Evolutionary conservation across 92 coral and sea anemone genomes (phyloP).

Genomic region (Palythoa caribaeorum): DNA sequence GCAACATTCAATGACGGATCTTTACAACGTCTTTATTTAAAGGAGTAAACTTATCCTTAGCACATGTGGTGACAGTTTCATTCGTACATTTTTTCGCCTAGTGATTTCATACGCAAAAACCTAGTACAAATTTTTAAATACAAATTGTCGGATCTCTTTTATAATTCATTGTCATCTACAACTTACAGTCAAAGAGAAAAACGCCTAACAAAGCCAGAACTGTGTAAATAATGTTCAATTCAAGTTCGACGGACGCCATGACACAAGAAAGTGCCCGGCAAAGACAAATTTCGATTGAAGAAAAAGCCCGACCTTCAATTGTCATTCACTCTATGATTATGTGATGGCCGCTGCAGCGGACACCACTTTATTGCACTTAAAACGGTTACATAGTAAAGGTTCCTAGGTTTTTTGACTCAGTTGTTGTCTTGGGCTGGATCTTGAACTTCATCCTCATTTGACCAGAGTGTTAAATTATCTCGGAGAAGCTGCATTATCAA

Average conservation of each 20-base stretch:
- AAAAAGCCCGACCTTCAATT: constrained; percentile 25
- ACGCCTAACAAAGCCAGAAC: constrained; percentile 34
- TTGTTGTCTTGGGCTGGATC: constrained; percentile 39
- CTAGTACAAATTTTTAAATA: constrained; percentile 39
- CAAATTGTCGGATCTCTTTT: constrained; percentile 22
- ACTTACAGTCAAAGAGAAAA: constrained; percentile 31
- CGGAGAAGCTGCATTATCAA: constrained; percentile 73
- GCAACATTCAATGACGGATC: constrained; percentile 24
- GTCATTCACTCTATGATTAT: constrained; percentile 36
- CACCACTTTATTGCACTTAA: constrained; percentile 25
- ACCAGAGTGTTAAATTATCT: constrained; percentile 68
- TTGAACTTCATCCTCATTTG: constrained; percentile 49
- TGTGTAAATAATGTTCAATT: constrained; percentile 38
- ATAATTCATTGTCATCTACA: constrained; percentile 12
- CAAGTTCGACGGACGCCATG: constrained; percentile 35
- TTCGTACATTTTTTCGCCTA: constrained; percentile 27
- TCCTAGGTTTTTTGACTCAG: constrained; percentile 50
- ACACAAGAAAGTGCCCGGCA: constrained; percentile 12
- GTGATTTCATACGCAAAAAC: constrained; percentile 20
- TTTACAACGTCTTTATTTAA: constrained; percentile 44
- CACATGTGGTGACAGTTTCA: constrained; percentile 32
- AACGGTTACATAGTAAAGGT: constrained; percentile 43
- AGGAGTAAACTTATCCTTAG: constrained; percentile 1
- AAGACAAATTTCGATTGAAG: constrained; percentile 42
- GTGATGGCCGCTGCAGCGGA: neutral